These are phyloP conservation scores for Sphaeramia orbicularis DNA, from an alignment of 2,797 vertebrate species.

Conservation along the genomic window DNA sequence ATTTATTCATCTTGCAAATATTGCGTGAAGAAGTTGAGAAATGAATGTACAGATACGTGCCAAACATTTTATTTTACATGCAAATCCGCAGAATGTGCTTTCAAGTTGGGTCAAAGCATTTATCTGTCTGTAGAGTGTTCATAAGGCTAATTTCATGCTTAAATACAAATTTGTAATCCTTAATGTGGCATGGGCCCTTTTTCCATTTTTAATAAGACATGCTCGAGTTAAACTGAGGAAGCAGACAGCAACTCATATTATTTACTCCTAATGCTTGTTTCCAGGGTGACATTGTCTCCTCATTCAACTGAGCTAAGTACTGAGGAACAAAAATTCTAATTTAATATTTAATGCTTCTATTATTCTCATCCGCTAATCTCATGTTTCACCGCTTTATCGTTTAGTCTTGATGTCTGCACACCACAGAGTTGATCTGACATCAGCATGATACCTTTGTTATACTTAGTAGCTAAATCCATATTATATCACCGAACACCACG, in stretches of 20 bases:
- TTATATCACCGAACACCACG: background rate
- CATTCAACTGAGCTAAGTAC: constrained; percentile 59
- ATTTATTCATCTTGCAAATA: constrained; percentile 48
- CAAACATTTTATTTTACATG: constrained; percentile 40
- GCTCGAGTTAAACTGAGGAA: constrained; percentile 69
- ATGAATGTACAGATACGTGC: constrained; percentile 63
- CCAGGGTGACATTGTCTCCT: constrained; percentile 73
- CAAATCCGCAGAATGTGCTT: constrained; percentile 43
- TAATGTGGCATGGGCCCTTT: constrained; percentile 66
- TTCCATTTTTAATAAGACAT: constrained; percentile 80
- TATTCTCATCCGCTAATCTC: constrained; percentile 72
- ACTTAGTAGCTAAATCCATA: constrained; percentile 2
- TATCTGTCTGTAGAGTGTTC: constrained; percentile 42
- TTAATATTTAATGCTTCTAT: constrained; percentile 71
- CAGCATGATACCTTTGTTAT: constrained; percentile 47
- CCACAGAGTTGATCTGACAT: constrained; percentile 46
- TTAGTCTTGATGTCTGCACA: constrained; percentile 53
- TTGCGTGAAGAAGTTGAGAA: constrained; percentile 40
- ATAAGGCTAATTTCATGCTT: constrained; percentile 76
- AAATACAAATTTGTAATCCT: constrained; percentile 74
- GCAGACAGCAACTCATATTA: constrained; percentile 70
- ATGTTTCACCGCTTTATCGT: constrained; percentile 71
- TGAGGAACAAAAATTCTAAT: constrained; percentile 66
- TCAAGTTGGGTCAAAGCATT: constrained; percentile 54
- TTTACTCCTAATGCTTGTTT: constrained; percentile 78